Evolutionary conservation across 1,140 invertebrate genomes (phyloP), one percentile per base, ranked within the genome.

Genomic region (Temnothorax curvispinosus): DNA sequence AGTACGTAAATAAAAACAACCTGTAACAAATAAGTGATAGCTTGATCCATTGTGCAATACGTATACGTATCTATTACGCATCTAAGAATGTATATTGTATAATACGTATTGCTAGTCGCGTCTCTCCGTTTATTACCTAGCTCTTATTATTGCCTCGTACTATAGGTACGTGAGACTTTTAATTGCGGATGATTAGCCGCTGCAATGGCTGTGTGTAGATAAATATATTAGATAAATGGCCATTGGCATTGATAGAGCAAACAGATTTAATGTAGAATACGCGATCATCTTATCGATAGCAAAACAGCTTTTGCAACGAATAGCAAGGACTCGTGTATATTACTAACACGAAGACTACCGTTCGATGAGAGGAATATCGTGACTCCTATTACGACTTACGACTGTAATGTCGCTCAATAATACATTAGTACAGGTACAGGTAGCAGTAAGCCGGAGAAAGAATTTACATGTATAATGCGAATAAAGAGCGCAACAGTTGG

Each of bases 401-500:
- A 52, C 2, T 13, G 13, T 35, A 1, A 58, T 27, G 9, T 27
- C 69, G 32, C 47, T 47, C 9, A 54, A 15, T n/a, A n/a, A n/a
- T 56, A 64, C 7, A n/a, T 67, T 64, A 41, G 21, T 41, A 41
- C 27, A 27, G 27, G 27, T 44, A 44, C 8, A 15, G 27, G 27
- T 27, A 27, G 27, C 44, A 18, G 3, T 47, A 62, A 64, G 5
- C 9, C 15, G 15, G 18, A 11, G 13, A 44, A 44, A 60, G 38
- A 77, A 77, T 3, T 60, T 38, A 11, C 69, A 27, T 1, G 32
- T 54, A 67, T 80, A 67, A 80, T 52, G 27, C 27, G 47, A 67
- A 80, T 67, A 47, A 27, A 27, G 21, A 65, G 47, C n/a, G 62
- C 77, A 80, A 80, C 77, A 80, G 77, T 67, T 80, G 47, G 18